These are phyloP conservation scores for Eristalis intricaria DNA, from an alignment of 2,888 invertebrate genomes.

Conservation along the genomic window DNA sequence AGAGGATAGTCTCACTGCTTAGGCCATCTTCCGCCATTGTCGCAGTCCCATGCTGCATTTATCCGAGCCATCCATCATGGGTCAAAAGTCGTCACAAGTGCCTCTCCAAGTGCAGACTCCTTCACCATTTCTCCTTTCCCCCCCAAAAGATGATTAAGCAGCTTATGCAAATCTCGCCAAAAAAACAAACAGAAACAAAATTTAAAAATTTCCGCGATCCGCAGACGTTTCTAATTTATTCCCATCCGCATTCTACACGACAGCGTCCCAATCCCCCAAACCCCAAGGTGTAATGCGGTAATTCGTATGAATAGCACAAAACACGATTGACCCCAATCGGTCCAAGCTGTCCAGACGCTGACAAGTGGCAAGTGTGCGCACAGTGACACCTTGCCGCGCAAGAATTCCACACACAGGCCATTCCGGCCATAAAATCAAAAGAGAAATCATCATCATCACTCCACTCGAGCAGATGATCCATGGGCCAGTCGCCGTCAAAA, in stretches of 20 bases:
- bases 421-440: conserved; percentile 14
- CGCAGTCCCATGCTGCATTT: too few relatives aligned
- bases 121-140: background rate
- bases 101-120: background rate
- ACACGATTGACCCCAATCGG: conserved; percentile 69
- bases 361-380: conserved; percentile 10
- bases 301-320: conserved; percentile 71
- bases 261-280: conserved; percentile 5
- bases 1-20: too few relatives aligned
- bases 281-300: conserved; percentile 58
- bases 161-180: background rate
- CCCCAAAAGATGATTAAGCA: background rate
- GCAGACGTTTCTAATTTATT: conserved; percentile 5
- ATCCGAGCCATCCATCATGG: too few relatives aligned
- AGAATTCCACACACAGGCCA: conserved; percentile 22
- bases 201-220: background rate
- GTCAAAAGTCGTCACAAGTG: background rate
- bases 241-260: background rate
- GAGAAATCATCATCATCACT: conserved; percentile 20
- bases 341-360: background rate
- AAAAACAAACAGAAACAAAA: background rate
- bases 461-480: conserved; percentile 40
- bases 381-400: conserved; percentile 11
- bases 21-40: too few relatives aligned
- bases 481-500: conserved; percentile 11